A percentile compares a stretch with the other conserved stretches of the same genome.
Conservation (phyloP, 2,888 invertebrate species). For the Onthophagus sagittarius region DNA sequence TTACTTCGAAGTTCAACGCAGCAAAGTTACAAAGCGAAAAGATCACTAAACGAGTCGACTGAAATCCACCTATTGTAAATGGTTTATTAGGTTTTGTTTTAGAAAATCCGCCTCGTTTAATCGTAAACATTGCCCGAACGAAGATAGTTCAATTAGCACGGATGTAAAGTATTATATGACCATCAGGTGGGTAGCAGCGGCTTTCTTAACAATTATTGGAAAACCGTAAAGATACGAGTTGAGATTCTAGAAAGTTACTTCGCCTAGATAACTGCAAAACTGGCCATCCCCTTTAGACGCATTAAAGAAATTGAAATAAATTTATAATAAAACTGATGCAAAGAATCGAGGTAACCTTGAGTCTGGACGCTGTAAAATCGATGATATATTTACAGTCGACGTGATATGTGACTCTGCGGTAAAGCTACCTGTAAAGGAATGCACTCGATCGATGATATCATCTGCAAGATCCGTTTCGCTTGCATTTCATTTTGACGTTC, state of each 20-base stretch:
- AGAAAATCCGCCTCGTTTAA: background rate
- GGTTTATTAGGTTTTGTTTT: background rate
- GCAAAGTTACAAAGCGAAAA: background rate
- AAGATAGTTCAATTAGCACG: background rate
- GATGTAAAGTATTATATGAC: background rate
- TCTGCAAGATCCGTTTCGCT: background rate
- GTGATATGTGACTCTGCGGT: background rate
- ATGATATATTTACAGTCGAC: background rate
- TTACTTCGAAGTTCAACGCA: background rate
- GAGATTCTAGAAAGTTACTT: background rate
- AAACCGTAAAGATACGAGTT: background rate
- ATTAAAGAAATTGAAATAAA: background rate
- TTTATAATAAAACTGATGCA: background rate
- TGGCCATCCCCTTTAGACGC: background rate
- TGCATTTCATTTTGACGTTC: background rate
- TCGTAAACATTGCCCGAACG: background rate
- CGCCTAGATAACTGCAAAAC: background rate
- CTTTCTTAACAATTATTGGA: background rate
- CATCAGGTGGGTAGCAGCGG: background rate
- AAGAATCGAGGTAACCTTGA: background rate
- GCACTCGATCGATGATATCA: background rate
- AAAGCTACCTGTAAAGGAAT: background rate
- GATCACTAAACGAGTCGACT: background rate
- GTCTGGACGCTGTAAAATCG: background rate
- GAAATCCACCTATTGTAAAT: too few species aligned